Evolutionary conservation across 2,888 invertebrate species (phyloP).

Genomic region (Flexamia atlantica): DNA sequence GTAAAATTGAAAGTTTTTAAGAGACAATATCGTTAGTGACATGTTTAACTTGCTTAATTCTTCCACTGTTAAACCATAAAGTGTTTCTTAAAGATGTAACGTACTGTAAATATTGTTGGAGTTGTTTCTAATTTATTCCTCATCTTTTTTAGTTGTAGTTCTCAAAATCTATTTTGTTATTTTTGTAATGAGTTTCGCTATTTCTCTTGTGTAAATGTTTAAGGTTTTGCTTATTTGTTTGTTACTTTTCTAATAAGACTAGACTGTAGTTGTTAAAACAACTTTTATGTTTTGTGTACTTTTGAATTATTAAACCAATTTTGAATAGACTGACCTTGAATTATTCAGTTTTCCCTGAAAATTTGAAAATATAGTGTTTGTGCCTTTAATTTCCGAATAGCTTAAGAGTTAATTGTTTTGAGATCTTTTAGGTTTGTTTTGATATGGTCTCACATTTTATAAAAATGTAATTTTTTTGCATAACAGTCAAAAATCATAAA

Average conservation of each 20-base stretch:
- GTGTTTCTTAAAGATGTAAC: constrained; percentile 48
- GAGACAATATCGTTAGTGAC: constrained; percentile 6
- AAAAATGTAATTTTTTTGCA: no score
- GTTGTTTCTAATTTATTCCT: constrained; percentile 34
- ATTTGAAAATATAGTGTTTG: no score
- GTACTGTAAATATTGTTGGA: constrained; percentile 37
- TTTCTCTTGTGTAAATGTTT: neutral
- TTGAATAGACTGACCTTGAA: neutral
- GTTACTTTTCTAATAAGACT: constrained; percentile 45
- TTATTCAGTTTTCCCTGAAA: no score
- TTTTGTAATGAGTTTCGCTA: constrained; percentile 18
- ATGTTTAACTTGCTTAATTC: constrained; percentile 37
- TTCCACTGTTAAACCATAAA: constrained; percentile 52
- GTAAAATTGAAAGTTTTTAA: constrained; percentile 2
- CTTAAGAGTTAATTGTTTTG: no score
- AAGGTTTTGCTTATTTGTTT: constrained; percentile 10
- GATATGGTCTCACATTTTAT: no score
- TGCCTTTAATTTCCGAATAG: no score
- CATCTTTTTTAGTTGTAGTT: constrained; percentile 29
- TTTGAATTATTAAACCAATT: constrained; percentile 19
- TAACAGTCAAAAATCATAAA: no score
- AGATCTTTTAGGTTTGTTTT: no score
- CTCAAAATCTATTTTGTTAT: constrained; percentile 8
- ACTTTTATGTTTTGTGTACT: constrained; percentile 20
- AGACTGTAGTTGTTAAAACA: constrained; percentile 12